Percentiles rank a stretch among this genome's conserved stretches.
Evolutionary conservation across 2,888 invertebrate species (phyloP).

Genomic region (Charanyca ferruginea): DNA sequence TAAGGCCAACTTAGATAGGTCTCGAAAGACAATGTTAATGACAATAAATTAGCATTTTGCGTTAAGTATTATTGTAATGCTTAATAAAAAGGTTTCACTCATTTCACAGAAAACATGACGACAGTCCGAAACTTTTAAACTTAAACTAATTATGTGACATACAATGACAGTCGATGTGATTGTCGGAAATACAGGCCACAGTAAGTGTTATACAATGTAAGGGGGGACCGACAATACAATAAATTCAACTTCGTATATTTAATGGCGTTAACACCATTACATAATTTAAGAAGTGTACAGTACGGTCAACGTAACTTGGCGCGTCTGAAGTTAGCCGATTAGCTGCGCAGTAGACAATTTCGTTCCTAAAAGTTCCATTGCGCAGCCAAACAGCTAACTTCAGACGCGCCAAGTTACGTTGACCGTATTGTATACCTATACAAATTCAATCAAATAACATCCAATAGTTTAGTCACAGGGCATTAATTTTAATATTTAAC

Average conservation of each 20-base stretch:
- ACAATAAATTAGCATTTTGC: not conserved
- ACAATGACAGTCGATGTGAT: slow-evolving; percentile 17
- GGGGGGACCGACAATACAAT: not conserved
- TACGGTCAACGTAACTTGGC: too few relatives aligned
- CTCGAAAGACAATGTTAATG: not conserved
- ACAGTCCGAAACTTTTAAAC: slow-evolving; percentile 14
- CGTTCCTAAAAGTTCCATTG: too few relatives aligned
- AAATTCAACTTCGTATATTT: not conserved
- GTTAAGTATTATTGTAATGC: slow-evolving; percentile 1
- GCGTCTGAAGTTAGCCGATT: too few relatives aligned
- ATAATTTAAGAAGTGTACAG: too few relatives aligned
- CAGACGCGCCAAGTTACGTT: too few relatives aligned
- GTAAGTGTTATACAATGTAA: slow-evolving; percentile 11
- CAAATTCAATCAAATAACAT: too few relatives aligned
- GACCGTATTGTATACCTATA: too few relatives aligned
- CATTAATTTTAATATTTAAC: too few relatives aligned
- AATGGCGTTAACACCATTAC: too few relatives aligned
- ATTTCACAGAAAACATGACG: slow-evolving; percentile 18
- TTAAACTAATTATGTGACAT: slow-evolving; percentile 20
- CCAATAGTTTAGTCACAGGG: too few relatives aligned
- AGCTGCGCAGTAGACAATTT: too few relatives aligned
- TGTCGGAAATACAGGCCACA: slow-evolving; percentile 17
- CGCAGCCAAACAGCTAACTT: too few relatives aligned
- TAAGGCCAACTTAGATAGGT: not conserved
- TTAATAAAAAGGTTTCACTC: not conserved